Percentiles rank a stretch among this genome's conserved stretches.
These are phyloP conservation scores for Myotis daubentonii DNA, from an alignment of 2,797 vertebrate genomes.

Conservation along the genomic window DNA sequence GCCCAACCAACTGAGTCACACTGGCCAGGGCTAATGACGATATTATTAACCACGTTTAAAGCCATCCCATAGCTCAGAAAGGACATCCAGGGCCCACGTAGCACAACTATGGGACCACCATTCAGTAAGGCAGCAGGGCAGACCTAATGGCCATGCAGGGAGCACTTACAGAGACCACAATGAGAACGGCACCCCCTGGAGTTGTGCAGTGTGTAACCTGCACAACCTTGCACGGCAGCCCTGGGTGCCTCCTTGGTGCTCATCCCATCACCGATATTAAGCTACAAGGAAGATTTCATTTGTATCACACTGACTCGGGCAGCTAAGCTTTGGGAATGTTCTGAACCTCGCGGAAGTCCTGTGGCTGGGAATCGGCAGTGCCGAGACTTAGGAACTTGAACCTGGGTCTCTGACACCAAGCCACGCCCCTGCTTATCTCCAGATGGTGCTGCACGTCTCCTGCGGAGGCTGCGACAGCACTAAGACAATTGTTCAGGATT, in stretches of 20 bases:
- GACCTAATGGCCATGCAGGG: rapidly evolving
- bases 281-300: not conserved
- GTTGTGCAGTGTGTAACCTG: not conserved
- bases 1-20: not conserved
- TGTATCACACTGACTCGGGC: rapidly evolving
- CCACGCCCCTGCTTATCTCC: not conserved
- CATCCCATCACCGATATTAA: rapidly evolving
- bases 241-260: rapidly evolving
- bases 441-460: no score
- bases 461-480: not conserved
- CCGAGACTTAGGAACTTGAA: not conserved
- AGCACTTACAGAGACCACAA: not conserved
- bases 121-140: not conserved
- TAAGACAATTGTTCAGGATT: not conserved
- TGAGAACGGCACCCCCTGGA: rapidly evolving
- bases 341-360: not conserved
- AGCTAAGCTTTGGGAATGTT: not conserved
- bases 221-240: rapidly evolving
- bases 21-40: not conserved
- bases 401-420: not conserved
- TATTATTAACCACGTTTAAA: not conserved
- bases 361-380: not conserved
- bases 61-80: not conserved
- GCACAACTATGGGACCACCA: not conserved
- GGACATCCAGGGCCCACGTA: rapidly evolving